phyloP scores from a whole-genome alignment of 1,140 invertebrate species.

The Bombyx mandarina region DNA sequence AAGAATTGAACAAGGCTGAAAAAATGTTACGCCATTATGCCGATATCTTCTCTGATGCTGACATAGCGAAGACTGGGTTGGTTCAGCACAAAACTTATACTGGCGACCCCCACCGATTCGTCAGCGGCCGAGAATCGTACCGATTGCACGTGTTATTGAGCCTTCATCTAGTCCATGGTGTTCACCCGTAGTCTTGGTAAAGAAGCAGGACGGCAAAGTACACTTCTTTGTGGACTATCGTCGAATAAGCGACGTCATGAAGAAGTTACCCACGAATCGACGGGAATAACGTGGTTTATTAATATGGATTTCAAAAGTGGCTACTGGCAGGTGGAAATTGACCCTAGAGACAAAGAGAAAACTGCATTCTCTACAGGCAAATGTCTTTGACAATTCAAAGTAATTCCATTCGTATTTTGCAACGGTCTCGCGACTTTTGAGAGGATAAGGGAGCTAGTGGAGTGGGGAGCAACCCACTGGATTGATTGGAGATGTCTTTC shows the following conservation, averaged over 20 bases:
- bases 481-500: constrained; percentile 20
- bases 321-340: constrained; percentile 44
- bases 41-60: background rate
- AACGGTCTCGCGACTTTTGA: constrained; percentile 32
- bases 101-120: no score
- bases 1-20: background rate
- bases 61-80: background rate
- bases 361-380: constrained; percentile 58
- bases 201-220: constrained; percentile 34
- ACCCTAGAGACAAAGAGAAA: constrained; percentile 25
- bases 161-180: no score
- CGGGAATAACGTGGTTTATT: constrained; percentile 41
- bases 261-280: constrained; percentile 58
- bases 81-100: no score
- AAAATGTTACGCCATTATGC: background rate
- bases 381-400: constrained; percentile 45
- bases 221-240: constrained; percentile 34
- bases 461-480: no score
- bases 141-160: no score
- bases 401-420: constrained; percentile 53
- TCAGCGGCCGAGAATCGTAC: no score
- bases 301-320: constrained; percentile 44
- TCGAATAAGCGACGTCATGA: constrained; percentile 14
- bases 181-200: background rate
- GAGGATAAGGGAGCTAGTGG: constrained; percentile 19